Base-by-base conservation (phyloP, 2,888 invertebrate genomes). In the Xanthorhoe spadicearia region DNA sequence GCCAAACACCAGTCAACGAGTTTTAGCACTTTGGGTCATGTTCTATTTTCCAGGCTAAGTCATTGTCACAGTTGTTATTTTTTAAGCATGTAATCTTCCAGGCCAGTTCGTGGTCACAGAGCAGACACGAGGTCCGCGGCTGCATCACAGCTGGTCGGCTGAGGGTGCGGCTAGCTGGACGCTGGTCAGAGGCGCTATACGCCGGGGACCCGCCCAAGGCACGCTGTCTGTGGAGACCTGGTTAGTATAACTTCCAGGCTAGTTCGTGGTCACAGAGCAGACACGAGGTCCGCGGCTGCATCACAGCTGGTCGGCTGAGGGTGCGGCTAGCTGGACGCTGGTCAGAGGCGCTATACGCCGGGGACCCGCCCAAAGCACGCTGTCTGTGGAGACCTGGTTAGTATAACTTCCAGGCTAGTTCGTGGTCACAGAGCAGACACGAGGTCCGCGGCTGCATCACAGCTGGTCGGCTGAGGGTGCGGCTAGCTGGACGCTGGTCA, bases 121-220 rank as follows among this genome's bases (percentile, higher is more conserved):
- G 95, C 77, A 92, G 96, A 2, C 96, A 97, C 86, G 97, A 97
- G 90, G 95, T 97, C 35, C 94, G 95, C 72, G 97, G 97, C 13
- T 93, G 94, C 2, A 94, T 96, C 49, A 83, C 90, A 15, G 93
- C 93, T 62, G 92, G 94, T 46, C 95, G 94, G 0, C 89, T 74
- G 88, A 95, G 74, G 86, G 94, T 90, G 74, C 82, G 91, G 61
- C 87, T 97, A 57, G 95, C 95, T 84, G 97, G 97, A 0, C 96
- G 96, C 84, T 97, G 97, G 97, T 96, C 96, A 61, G 97, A 97
- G 80, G 96, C 96, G 0, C 88, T 97, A 59, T 95, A 96, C 83
- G 96, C 95, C 65, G 96, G 96, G 0, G 95, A 96, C 72, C 94
- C 96, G 66, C 95, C 96, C 66, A 93, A 95, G 64, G 96, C 96